Conservation (phyloP, 2,888 invertebrate genomes). For the Xylota sylvarum region DNA sequence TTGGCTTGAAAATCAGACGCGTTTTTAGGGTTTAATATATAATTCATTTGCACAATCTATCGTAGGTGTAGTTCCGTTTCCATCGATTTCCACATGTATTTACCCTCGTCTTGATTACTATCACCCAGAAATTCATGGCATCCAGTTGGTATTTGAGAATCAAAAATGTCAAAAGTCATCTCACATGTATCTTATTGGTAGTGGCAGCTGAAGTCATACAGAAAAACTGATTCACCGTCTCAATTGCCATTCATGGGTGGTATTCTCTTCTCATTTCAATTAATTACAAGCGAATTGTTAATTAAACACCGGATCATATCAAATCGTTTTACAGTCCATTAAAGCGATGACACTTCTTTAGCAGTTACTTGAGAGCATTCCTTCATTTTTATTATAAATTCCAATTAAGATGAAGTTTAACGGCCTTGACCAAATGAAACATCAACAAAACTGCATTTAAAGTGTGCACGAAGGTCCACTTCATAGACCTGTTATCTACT, state of each 20-base stretch:
- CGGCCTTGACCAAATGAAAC: conserved; percentile 58
- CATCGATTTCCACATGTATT: background rate
- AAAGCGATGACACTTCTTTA: conserved; percentile 37
- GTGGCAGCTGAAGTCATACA: conserved; percentile 45
- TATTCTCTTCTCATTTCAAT: conserved; percentile 1
- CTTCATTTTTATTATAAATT: conserved; percentile 6
- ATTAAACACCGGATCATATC: conserved; percentile 55
- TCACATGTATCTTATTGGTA: conserved; percentile 12
- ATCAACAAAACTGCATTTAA: conserved; percentile 4
- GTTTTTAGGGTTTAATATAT: background rate
- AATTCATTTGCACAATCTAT: background rate
- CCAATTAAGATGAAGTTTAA: conserved; percentile 26
- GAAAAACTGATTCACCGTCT: conserved; percentile 20
- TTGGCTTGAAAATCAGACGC: background rate
- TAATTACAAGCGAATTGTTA: conserved; percentile 38
- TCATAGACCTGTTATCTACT: background rate
- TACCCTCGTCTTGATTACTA: background rate
- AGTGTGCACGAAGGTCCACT: conserved; percentile 38
- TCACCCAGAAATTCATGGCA: background rate
- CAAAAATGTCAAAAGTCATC: conserved; percentile 39
- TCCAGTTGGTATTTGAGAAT: conserved; percentile 39
- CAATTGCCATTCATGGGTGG: background rate
- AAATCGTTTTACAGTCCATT: conserved; percentile 52
- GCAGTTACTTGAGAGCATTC: conserved; percentile 7
- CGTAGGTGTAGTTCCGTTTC: conserved; percentile 8